Base-by-base conservation (phyloP, 1,140 invertebrate genomes). In the Drosophila arizonae region DNA sequence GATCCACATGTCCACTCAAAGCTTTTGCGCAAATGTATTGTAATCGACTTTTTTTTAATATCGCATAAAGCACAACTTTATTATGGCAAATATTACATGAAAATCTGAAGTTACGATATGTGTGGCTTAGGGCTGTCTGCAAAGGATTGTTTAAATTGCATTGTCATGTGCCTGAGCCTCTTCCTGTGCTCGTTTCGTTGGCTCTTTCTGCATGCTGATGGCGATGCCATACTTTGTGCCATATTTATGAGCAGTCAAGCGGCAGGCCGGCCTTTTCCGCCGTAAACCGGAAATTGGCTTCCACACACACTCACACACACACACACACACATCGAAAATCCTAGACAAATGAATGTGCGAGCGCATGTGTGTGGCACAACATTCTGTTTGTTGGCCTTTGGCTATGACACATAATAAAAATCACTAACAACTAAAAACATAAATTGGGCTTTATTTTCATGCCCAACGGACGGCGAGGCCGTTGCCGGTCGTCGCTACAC, bases 341-440 rank as follows among this genome's bases (percentile, higher is more conserved):
- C 6, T 9, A 33, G 24, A 21, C 30, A 54, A 36, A 54, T 50
- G 28, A n/a, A 10, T 28, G 28, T 60, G 46, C 33, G 48, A 56
- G 3, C 26, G 3, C 26, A 28, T 28, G 33, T 39, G 15, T 24
- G 41, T 63, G 52, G 50, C 30, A 50, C 43, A 57, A 50, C 43
- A 57, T 64, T 48, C 61, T 54, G 39, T 45, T 46, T 55, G 57
- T 46, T 39, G 73, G 52, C 72, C 67, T 62, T 79, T 82, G 80
- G 72, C 79, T 81, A 79, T 87, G 84, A 88, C 84, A 88, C 84
- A 88, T 88, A 88, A 88, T 88, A 88, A 88, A 88, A 88, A 88
- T 88, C 84, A 88, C 79, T 80, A 88, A 88, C 84, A 88, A 88
- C 84, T 88, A 88, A 88, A 88, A 88, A 81, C 84, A 88, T 88